These are phyloP conservation scores for Leuciscus waleckii DNA, from an alignment of 2,797 vertebrate genomes.

Conservation along the genomic window DNA sequence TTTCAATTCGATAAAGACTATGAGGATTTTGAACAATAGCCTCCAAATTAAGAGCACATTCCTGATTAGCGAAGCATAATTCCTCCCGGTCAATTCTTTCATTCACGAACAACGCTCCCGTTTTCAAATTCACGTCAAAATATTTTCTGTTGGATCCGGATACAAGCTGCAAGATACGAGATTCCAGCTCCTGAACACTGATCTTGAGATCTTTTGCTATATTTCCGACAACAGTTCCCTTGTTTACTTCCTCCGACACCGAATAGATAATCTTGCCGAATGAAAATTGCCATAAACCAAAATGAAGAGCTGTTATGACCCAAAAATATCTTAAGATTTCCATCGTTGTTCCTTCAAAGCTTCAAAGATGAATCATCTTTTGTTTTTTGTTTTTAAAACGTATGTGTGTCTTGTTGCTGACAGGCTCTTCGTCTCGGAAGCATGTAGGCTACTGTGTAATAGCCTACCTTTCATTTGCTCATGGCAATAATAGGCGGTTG, in stretches of 20 bases:
- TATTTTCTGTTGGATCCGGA: slow-evolving; percentile 74
- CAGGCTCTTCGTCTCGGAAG: not conserved
- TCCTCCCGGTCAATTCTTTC: slow-evolving; percentile 65
- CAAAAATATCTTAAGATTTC: slow-evolving; percentile 41
- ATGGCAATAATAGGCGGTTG: not conserved
- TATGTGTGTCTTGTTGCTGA: not conserved
- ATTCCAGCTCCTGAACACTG: slow-evolving; percentile 77
- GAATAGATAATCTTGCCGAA: slow-evolving; percentile 79
- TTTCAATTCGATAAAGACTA: slow-evolving; percentile 70
- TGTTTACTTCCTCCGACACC: slow-evolving; percentile 81
- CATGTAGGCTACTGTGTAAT: slow-evolving; percentile 23
- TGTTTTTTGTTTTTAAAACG: not conserved
- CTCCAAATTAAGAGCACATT: slow-evolving; percentile 68
- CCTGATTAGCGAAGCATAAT: slow-evolving; percentile 56
- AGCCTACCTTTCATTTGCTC: not conserved
- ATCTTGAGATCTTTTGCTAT: slow-evolving; percentile 81
- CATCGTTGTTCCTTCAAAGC: slow-evolving; percentile 53
- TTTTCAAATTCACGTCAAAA: slow-evolving; percentile 66
- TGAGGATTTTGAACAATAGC: slow-evolving; percentile 70
- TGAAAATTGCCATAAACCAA: slow-evolving; percentile 63
- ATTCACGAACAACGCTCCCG: slow-evolving; percentile 63
- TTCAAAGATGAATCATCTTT: slow-evolving; percentile 3
- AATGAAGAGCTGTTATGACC: not conserved
- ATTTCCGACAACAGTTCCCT: slow-evolving; percentile 81
- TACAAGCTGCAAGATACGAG: slow-evolving; percentile 75